These are phyloP conservation scores for Tetragonula carbonaria DNA, from an alignment of 2,888 invertebrate genomes.

Conservation along the genomic window DNA sequence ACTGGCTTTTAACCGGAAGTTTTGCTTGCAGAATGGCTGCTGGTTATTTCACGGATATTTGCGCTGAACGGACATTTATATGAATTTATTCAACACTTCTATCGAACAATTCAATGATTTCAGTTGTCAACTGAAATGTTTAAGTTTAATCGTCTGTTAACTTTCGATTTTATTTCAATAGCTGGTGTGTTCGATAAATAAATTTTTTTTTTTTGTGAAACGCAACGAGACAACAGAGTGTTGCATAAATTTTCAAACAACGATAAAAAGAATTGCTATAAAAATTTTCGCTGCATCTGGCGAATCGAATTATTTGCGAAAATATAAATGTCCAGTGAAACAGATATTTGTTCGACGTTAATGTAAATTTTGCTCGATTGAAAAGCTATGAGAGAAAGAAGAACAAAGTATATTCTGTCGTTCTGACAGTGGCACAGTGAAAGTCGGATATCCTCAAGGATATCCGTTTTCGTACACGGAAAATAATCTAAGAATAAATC, in stretches of 20 bases:
- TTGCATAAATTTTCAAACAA: too few species aligned
- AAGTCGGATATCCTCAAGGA: slow-evolving; percentile 6
- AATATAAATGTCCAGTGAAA: not conserved
- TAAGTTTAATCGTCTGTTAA: too few species aligned
- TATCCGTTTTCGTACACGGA: slow-evolving; percentile 32
- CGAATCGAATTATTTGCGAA: not conserved
- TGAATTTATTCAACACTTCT: too few species aligned
- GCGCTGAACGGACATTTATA: too few species aligned
- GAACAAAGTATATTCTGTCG: not conserved
- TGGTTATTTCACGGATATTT: not conserved
- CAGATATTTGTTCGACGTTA: not conserved
- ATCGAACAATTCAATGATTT: too few species aligned
- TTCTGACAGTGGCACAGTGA: not conserved
- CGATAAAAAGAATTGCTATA: not conserved
- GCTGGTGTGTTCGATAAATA: too few species aligned
- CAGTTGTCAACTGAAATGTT: too few species aligned
- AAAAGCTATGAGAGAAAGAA: not conserved
- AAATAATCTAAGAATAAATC: slow-evolving; percentile 53
- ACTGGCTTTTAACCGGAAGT: not conserved
- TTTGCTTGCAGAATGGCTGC: not conserved
- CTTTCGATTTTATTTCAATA: too few species aligned
- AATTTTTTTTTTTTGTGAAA: too few species aligned
- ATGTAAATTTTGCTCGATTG: not conserved
- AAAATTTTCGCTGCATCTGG: not conserved
- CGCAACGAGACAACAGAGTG: too few species aligned